Evolutionary conservation across 2,888 invertebrate species (phyloP).

Genomic region (Neocrepidodera transversa): DNA sequence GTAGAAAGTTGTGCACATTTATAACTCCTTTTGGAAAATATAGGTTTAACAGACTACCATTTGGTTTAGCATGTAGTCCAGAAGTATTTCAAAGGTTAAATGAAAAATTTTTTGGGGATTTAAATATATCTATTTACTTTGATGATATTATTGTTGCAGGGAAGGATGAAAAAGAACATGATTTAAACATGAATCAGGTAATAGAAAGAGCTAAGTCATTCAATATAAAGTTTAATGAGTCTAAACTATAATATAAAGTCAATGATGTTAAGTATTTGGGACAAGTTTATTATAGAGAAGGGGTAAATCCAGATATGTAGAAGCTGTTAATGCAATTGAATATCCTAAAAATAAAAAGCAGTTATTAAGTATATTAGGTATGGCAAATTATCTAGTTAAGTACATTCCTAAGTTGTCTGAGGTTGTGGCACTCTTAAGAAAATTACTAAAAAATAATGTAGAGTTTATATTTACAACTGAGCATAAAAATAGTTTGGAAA

Average conservation of each 20-base stretch:
- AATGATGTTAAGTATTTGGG: conserved; percentile 14
- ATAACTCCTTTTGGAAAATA: conserved; percentile 44
- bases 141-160: conserved; percentile 44
- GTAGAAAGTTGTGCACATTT: conserved; percentile 42
- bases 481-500: conserved; percentile 20
- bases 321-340: conserved; percentile 5
- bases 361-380: conserved; percentile 45
- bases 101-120: conserved; percentile 42
- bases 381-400: conserved; percentile 44
- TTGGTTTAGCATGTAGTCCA: conserved; percentile 39
- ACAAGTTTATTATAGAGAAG: conserved; percentile 4
- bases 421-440: conserved; percentile 33
- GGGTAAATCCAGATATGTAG: conserved; percentile 12
- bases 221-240: conserved; percentile 13
- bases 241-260: conserved; percentile 14
- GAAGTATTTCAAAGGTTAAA: conserved; percentile 45
- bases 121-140: conserved; percentile 42
- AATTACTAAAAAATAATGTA: conserved; percentile 43
- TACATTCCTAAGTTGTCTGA: conserved; percentile 39
- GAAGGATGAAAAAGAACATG: conserved; percentile 39
- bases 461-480: conserved; percentile 36
- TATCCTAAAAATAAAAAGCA: conserved; percentile 44
- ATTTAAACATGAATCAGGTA: conserved; percentile 21
- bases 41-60: conserved; percentile 40
- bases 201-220: conserved; percentile 9